Base-by-base conservation (phyloP, 53 echinoderm and acorn worm species). In the Henricia sp. region DNA sequence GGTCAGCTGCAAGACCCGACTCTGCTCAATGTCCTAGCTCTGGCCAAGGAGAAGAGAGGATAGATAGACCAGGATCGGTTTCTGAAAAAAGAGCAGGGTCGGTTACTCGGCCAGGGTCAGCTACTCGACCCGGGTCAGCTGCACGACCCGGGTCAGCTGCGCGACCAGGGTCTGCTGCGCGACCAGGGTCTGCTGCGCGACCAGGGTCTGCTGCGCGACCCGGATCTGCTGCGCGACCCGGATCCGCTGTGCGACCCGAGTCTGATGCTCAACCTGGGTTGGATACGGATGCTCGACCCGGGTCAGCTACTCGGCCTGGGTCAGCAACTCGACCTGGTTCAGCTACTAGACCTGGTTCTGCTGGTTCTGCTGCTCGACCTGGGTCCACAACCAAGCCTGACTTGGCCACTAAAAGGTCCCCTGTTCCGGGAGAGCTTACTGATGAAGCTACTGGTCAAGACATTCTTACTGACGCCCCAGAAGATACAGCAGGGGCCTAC, bases 41-140 rank as follows among this genome's bases (percentile, higher is more conserved):
- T 11, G 67, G 37, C 56, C 46, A n/a, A n/a, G n/a, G n/a, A n/a
- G n/a, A n/a, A n/a, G n/a, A n/a, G n/a, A n/a, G n/a, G n/a, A n/a
- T n/a, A n/a, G n/a, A n/a, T n/a, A n/a, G 91, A 65, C 90, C 85
- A 16, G 63, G 74, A 6, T 90, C 90, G 26, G 90, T 82, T 4
- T 38, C 44, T 13, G 13, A 50, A 54, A n/a, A n/a, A n/a, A n/a
- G n/a, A n/a, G 63, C 68, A n/a, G 35, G 37, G 13, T 82, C 82
- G 6, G 65, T 64, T 3, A n/a, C 50, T 30, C 24, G 54, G 37
- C 83, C 73, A 37, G 29, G 52, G 0, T 67, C 77, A 21, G 85
- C 67, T 17, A 23, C 23, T 4, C 13, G 50, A 20, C 82, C 72
- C 10, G 50, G 52, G 1, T 84, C 84, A 14, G 71, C 84, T 2